A percentile compares a stretch with the other conserved stretches of the same genome.
phyloP scores from a whole-genome alignment of 2,888 invertebrate species.

The Coleophora deauratella region DNA sequence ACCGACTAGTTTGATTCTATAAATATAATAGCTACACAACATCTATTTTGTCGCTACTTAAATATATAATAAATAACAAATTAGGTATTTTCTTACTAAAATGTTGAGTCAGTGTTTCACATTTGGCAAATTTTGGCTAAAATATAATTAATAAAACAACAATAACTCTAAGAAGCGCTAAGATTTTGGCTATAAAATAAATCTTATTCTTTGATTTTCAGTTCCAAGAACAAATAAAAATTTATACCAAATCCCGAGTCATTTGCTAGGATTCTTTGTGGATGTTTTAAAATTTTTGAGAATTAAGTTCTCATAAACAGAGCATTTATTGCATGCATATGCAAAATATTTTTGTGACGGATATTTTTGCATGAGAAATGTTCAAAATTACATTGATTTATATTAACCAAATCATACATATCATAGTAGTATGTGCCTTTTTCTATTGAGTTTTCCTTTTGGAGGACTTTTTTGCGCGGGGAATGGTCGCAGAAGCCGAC shows the following conservation, averaged over 20 bases:
- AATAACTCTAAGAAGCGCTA: slow-evolving; percentile 12
- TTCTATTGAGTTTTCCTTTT: slow-evolving; percentile 79
- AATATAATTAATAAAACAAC: slow-evolving; percentile 36
- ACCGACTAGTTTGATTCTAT: slow-evolving; percentile 42
- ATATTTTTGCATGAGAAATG: not conserved
- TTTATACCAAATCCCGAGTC: not conserved
- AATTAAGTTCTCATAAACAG: slow-evolving; percentile 45
- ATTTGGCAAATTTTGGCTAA: slow-evolving; percentile 70
- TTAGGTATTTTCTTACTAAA: slow-evolving; percentile 36
- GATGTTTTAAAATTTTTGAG: slow-evolving; percentile 29
- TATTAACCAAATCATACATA: not conserved
- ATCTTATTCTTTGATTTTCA: not conserved
- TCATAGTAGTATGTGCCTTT: slow-evolving; percentile 10
- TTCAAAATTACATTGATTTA: too few species aligned
- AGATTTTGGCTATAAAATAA: too few species aligned
- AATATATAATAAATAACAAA: slow-evolving; percentile 34
- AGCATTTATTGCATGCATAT: slow-evolving; percentile 48
- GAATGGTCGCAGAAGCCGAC: slow-evolving; percentile 81
- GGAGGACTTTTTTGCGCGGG: slow-evolving; percentile 81
- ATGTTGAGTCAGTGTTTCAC: slow-evolving; percentile 37
- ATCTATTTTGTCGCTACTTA: slow-evolving; percentile 36
- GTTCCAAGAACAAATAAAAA: not conserved
- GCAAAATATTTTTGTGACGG: slow-evolving; percentile 12
- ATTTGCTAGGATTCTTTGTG: slow-evolving; percentile 1
- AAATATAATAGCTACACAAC: too few species aligned